A percentile compares a stretch with the other conserved stretches of the same genome.
These are phyloP conservation scores for Isaurus tuberculatus DNA, from an alignment of 92 coral and sea anemone genomes.

Conservation along the genomic window DNA sequence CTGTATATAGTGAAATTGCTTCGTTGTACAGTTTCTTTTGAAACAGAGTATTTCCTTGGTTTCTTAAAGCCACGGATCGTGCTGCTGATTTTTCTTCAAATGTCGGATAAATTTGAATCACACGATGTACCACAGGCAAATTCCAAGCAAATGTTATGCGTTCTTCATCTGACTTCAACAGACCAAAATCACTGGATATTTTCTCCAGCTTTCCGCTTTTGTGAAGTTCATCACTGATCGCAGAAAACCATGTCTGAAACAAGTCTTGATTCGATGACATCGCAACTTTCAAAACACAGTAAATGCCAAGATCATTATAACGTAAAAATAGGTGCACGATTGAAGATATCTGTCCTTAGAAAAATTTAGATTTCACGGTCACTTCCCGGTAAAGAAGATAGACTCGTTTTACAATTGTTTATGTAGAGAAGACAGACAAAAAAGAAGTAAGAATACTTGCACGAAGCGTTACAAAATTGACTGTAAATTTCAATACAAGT, in stretches of 20 bases:
- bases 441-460: neutral
- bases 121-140: slow-evolving; percentile 67
- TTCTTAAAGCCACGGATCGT: slow-evolving; percentile 66
- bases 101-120: slow-evolving; percentile 60
- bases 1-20: slow-evolving; percentile 75
- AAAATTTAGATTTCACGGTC: neutral
- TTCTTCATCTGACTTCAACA: slow-evolving; percentile 74
- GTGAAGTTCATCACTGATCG: slow-evolving; percentile 67
- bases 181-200: slow-evolving; percentile 77
- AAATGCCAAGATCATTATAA: neutral
- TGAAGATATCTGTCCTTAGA: slow-evolving; percentile 2
- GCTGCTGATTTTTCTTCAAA: slow-evolving; percentile 69
- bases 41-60: slow-evolving; percentile 81
- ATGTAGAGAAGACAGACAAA: neutral
- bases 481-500: neutral
- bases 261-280: slow-evolving; percentile 23
- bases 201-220: slow-evolving; percentile 61
- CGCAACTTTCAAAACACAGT: neutral
- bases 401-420: neutral
- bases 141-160: slow-evolving; percentile 73
- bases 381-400: neutral
- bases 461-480: too few relatives aligned
- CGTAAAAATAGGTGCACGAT: neutral
- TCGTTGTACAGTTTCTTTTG: slow-evolving; percentile 64
- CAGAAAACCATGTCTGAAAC: slow-evolving; percentile 68